phyloP scores from a whole-genome alignment of 2,113 vertebrate genomes.

The Atherinomorus stipes region DNA sequence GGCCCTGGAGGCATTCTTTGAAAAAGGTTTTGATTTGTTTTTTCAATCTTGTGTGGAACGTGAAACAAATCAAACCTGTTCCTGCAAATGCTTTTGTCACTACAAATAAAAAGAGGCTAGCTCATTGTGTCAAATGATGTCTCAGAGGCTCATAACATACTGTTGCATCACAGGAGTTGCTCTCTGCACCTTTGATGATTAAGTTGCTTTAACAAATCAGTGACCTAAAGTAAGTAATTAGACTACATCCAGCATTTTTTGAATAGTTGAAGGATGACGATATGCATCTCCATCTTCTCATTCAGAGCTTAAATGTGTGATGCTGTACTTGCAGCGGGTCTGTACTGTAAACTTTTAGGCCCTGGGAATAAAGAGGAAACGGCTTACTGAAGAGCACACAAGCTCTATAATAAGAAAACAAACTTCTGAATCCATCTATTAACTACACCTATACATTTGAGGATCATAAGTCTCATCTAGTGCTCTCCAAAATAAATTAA shows the following conservation, averaged over 20 bases:
- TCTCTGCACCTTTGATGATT: not conserved
- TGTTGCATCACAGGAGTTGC: not conserved
- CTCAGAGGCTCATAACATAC: not conserved
- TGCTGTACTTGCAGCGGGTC: too few species aligned
- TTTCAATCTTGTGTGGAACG: conserved; percentile 1
- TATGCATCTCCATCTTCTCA: not conserved
- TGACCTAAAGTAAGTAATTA: not conserved
- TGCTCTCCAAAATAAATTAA: too few species aligned
- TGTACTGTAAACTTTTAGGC: not conserved
- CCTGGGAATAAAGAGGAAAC: not conserved
- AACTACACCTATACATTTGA: too few species aligned
- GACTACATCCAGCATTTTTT: too few species aligned
- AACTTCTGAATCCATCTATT: not conserved
- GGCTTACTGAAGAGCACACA: not conserved
- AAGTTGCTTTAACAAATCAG: not conserved
- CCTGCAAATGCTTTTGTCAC: not conserved
- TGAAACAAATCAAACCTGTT: conserved; percentile 26
- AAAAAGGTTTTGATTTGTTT: conserved; percentile 24
- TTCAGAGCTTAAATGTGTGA: not conserved
- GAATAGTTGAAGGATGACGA: too few species aligned
- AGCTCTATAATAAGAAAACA: not conserved
- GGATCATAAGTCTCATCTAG: too few species aligned
- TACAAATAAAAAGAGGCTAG: not conserved
- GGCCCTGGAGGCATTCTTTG: conserved; percentile 20
- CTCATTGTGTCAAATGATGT: not conserved